Evolutionary conservation across 2,888 invertebrate species (phyloP), one percentile per base, ranked within the genome.

Genomic region (Drosophila histrio): DNA sequence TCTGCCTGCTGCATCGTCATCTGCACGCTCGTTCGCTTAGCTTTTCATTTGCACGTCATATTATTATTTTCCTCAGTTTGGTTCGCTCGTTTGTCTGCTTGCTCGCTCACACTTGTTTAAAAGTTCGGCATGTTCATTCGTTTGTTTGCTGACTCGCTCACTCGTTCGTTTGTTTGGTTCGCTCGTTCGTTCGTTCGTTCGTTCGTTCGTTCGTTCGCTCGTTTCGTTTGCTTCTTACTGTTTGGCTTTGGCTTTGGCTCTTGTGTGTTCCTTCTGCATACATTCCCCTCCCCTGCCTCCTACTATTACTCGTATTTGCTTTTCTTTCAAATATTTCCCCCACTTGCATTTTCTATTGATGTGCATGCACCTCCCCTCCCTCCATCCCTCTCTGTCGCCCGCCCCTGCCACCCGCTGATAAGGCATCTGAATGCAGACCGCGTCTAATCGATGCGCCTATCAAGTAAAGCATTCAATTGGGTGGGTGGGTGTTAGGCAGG

Each of bases 341-440:
- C 74, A 77, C 79, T 84, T 79, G 84, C 81, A 50, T 78, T 84
- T 80, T 84, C 82, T 76, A 81, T 75, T 72, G 72, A 77, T 75
- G 68, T 63, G 26, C 39, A 54, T 50, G 17, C 28, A 13, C 21
- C 44, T 36, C 36, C 13, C 19, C 34, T 3, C 22, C 15, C 13
- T 22, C 7, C 19, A 11, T 9, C 43, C 8, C 3, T 3, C 22
- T 1, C 19, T 22, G n/a, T 7, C 11, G 2, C n/a, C 30, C 24
- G 11, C 38, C 26, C 26, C 32, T 15, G 6, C 34, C 50, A 30
- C 46, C 21, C 46, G 36, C 60, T 58, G 75, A 70, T 70, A 70
- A 61, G 54, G 32, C 62, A 67, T 58, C 9, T 41, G 36, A 50
- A 24, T 54, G 54, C 54, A 17, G 65, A 43, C 26, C 43, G 53